phyloP scores from a whole-genome alignment of 2,888 invertebrate genomes.

The Lingula anatina region DNA sequence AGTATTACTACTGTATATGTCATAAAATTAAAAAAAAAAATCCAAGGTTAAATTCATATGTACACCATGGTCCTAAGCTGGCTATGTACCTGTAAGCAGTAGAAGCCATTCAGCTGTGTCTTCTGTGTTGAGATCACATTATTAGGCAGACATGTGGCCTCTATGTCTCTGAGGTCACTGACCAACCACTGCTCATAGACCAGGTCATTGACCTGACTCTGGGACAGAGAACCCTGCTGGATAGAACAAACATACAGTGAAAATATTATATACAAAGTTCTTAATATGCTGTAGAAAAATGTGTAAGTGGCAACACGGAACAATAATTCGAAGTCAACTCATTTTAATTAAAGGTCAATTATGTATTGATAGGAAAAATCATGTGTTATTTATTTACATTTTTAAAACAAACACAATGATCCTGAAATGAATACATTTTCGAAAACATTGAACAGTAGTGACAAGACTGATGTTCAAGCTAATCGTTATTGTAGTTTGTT shows the following conservation, averaged over 20 bases:
- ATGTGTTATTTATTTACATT: background rate
- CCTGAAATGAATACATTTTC: background rate
- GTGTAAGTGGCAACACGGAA: too few species aligned
- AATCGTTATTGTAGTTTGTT: too few species aligned
- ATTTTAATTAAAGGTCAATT: too few species aligned
- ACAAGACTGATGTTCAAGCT: background rate
- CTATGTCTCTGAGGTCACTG: slow-evolving; percentile 39
- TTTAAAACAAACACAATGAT: background rate
- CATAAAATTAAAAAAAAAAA: too few species aligned
- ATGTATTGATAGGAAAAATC: too few species aligned
- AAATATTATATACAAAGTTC: too few species aligned
- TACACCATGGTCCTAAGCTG: background rate
- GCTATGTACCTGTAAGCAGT: slow-evolving; percentile 33
- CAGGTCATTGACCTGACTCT: slow-evolving; percentile 21
- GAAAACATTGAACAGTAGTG: background rate
- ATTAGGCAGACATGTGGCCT: slow-evolving; percentile 28
- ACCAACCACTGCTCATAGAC: slow-evolving; percentile 48
- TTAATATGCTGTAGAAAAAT: too few species aligned
- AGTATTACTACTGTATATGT: too few species aligned
- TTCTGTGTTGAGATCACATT: slow-evolving; percentile 16
- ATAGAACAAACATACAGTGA: too few species aligned
- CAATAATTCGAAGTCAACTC: too few species aligned
- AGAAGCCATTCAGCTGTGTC: slow-evolving; percentile 26
- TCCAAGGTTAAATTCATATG: too few species aligned
- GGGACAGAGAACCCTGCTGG: slow-evolving; percentile 2